Evolutionary conservation across 2,888 invertebrate species (phyloP).

Genomic region (Leptopilina myrica): DNA sequence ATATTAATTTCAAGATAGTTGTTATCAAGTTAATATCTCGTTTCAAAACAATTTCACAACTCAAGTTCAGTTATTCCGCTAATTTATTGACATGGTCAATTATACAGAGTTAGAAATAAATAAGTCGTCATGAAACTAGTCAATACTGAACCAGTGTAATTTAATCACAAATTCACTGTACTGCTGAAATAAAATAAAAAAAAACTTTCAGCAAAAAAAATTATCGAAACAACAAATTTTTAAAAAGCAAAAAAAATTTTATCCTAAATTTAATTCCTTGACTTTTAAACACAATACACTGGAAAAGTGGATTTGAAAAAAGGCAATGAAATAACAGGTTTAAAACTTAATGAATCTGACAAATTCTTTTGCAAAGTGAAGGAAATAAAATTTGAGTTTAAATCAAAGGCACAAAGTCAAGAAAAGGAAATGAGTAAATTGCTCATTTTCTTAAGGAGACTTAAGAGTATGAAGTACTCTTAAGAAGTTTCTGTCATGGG

Average conservation of each 20-base stretch:
- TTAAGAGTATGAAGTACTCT: slow-evolving; percentile 3
- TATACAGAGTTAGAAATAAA: not conserved
- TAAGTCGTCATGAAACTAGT: not conserved
- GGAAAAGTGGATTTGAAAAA: not conserved
- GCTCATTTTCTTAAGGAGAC: slow-evolving; percentile 3
- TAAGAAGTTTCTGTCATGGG: not conserved
- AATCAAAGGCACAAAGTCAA: slow-evolving; percentile 4
- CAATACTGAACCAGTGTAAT: not conserved
- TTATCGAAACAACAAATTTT: too few species aligned
- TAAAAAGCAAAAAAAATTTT: too few species aligned
- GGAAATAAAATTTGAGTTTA: slow-evolving; percentile 8
- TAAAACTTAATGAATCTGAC: slow-evolving; percentile 1
- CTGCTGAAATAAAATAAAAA: too few species aligned
- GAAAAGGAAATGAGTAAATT: slow-evolving; percentile 18
- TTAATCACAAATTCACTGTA: not conserved
- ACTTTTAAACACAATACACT: too few species aligned
- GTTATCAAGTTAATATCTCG: not conserved
- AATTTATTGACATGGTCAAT: slow-evolving; percentile 10
- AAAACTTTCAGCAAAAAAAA: too few species aligned
- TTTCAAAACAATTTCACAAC: not conserved
- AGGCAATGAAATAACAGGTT: not conserved
- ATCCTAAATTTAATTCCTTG: too few species aligned
- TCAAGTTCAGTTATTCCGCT: not conserved
- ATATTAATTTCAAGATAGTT: not conserved
- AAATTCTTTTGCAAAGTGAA: not conserved